Base-by-base conservation (phyloP, 2,113 vertebrate genomes). In the Bufo gargarizans region DNA sequence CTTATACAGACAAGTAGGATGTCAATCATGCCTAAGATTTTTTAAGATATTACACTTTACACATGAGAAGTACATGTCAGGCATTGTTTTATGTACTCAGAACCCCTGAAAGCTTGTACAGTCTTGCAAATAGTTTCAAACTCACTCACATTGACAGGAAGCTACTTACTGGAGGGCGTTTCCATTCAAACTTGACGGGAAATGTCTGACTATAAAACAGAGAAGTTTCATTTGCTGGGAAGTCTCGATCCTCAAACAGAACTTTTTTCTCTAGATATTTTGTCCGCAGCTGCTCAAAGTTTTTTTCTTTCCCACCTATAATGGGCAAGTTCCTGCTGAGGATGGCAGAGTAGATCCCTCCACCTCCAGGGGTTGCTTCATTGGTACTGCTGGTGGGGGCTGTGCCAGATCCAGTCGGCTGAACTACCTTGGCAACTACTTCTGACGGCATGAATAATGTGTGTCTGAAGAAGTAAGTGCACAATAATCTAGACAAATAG, bases 241-340 rank as follows among this genome's bases (percentile, higher is more conserved):
- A 99, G 86, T 98, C 95, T 0, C 97, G 97, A 91, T 99, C 98
- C 92, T 99, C 94, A 91, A 98, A 99, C 78, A 99, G 89, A 58
- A 97, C 94, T 9, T 97, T 97, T 91, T 98, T 96, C 63, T 91
- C 90, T 49, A 97, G 93, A 58, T 97, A 99, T 91, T 98, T 98
- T 91, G 95, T 97, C 87, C 95, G 94, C 81, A 99, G 96, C 81
- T 99, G 96, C 88, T 97, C 92, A 76, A 98, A 99, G 4, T 95
- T 97, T 93, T 99, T 99, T 43, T 97, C 96, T 90, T 95, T 97
- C 86, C 95, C 92, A n/a, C 94, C 96, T 76, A 97, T 97, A 86
- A 99, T 95, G 0, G 96, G 93, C 88, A 98, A 96, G 74, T 99
- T 99, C 84, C 98, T 96, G 92, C 96, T 99, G 88, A 99, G 94